These are phyloP conservation scores for Hydrozoanthus gracilis DNA, from an alignment of 92 coral and sea anemone species.

Conservation along the genomic window DNA sequence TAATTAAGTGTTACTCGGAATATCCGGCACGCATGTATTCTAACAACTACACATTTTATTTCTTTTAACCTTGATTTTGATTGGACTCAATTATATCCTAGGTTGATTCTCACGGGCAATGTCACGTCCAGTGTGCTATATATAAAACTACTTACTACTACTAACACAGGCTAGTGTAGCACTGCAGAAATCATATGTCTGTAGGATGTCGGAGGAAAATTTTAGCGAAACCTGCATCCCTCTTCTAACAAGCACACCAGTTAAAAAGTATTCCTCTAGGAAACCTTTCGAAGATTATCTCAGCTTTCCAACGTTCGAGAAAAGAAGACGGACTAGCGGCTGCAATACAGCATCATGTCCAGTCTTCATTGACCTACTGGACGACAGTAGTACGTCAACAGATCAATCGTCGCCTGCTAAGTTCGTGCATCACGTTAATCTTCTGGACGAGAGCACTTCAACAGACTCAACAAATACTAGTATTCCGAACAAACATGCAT, in stretches of 20 bases:
- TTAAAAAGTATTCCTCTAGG: background rate
- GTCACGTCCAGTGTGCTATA: background rate
- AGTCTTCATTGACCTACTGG: constrained; percentile 6
- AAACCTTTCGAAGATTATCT: background rate
- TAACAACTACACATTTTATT: too few relatives aligned
- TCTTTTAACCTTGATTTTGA: too few relatives aligned
- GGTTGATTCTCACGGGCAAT: too few relatives aligned
- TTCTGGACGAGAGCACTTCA: background rate
- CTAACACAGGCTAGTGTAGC: background rate
- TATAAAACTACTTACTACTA: too few relatives aligned
- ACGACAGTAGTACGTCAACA: background rate
- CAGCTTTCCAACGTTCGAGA: background rate
- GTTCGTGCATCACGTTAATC: background rate
- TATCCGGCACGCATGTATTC: too few relatives aligned
- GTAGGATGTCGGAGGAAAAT: background rate
- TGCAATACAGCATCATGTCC: background rate
- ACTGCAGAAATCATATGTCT: background rate
- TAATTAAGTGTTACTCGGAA: too few relatives aligned
- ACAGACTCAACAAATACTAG: background rate
- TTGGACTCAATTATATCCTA: too few relatives aligned
- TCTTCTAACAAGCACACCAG: background rate
- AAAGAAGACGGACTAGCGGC: background rate
- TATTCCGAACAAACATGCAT: constrained; percentile 2
- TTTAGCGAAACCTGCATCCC: background rate
- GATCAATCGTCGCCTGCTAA: constrained; percentile 12